Conservation (phyloP, 2,113 vertebrate species). For the Spilogale gracilis region DNA sequence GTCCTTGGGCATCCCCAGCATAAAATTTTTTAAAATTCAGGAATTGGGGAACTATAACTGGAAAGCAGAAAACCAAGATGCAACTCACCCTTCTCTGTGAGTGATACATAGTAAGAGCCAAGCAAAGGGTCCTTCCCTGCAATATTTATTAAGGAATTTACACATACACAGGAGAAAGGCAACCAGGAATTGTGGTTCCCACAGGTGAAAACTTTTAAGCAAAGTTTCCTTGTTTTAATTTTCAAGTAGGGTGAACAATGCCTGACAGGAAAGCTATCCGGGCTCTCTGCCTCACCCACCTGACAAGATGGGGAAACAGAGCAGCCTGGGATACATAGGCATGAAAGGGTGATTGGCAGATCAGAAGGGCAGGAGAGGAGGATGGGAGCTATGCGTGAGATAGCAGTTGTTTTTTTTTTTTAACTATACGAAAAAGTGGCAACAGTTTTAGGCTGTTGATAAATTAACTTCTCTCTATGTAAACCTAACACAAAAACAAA, state of each 20-base stretch:
- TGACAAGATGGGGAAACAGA: slow-evolving; percentile 74
- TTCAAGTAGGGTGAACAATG: slow-evolving; percentile 73
- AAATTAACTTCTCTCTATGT: slow-evolving; percentile 83
- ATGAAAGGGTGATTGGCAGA: slow-evolving; percentile 24
- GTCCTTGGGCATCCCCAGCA: neutral
- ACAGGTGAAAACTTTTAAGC: slow-evolving; percentile 81
- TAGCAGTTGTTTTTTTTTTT: slow-evolving; percentile 66
- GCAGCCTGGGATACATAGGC: slow-evolving; percentile 30
- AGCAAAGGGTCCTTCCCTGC: slow-evolving; percentile 83
- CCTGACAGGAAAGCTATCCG: slow-evolving; percentile 68
- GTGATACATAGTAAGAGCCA: slow-evolving; percentile 54
- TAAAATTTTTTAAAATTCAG: neutral
- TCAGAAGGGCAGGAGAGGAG: neutral
- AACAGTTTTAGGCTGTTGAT: slow-evolving; percentile 78
- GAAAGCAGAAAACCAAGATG: neutral
- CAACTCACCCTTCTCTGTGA: neutral
- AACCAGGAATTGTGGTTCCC: slow-evolving; percentile 79
- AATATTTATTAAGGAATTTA: slow-evolving; percentile 90
- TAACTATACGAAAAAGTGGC: slow-evolving; percentile 82
- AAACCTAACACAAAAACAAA: slow-evolving; percentile 81
- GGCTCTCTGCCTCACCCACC: slow-evolving; percentile 65
- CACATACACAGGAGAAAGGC: slow-evolving; percentile 88
- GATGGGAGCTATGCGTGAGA: slow-evolving; percentile 75
- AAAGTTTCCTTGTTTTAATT: slow-evolving; percentile 77
- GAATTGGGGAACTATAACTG: neutral